phyloP scores from a whole-genome alignment of 2,113 vertebrate species.

The Coptodon bakossiorum region DNA sequence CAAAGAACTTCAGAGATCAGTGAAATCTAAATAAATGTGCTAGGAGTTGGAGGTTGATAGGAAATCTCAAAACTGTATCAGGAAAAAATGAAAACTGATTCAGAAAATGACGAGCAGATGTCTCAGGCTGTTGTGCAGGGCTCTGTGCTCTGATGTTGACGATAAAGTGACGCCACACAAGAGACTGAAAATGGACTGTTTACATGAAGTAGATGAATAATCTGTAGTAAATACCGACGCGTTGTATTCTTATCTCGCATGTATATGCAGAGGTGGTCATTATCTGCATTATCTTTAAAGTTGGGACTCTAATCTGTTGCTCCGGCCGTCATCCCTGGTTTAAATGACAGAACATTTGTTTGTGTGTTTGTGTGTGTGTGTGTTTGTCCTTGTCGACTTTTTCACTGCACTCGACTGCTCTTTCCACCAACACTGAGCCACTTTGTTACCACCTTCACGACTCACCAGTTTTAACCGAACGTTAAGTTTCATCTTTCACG shows the following conservation, averaged over 20 bases:
- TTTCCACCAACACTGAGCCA: slow-evolving; percentile 11
- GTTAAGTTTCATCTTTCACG: neutral
- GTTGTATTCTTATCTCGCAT: neutral
- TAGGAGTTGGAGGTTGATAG: neutral
- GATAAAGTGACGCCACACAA: neutral
- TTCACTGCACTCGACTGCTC: neutral
- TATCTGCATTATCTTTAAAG: neutral
- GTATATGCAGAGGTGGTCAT: neutral
- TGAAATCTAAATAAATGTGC: neutral
- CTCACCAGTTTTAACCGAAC: neutral
- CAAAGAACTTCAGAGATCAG: neutral
- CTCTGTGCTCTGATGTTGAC: neutral
- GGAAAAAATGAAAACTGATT: neutral
- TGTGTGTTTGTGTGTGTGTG: neutral
- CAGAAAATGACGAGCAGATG: fast-evolving
- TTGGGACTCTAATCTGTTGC: neutral
- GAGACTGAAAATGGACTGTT: neutral
- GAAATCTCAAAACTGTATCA: neutral
- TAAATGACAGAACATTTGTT: neutral
- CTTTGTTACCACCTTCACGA: neutral
- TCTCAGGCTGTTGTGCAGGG: neutral
- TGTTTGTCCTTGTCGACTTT: neutral
- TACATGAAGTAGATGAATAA: fast-evolving
- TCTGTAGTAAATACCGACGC: fast-evolving
- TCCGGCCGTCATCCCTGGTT: neutral